Conservation (phyloP, 2,797 vertebrate genomes). For the Denticeps clupeoides region DNA sequence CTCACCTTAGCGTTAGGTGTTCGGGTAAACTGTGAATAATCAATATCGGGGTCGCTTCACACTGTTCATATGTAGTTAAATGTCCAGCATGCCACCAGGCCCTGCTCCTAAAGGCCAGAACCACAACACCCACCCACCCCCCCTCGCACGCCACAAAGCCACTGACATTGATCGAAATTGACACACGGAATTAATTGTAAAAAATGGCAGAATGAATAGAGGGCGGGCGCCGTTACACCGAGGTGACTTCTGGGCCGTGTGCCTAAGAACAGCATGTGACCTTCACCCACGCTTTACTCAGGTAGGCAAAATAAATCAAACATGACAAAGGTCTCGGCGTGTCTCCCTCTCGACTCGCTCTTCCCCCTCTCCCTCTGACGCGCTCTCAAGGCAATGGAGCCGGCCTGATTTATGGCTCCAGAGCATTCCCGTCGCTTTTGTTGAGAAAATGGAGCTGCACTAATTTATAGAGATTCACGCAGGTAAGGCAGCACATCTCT, state of each 20-base stretch:
- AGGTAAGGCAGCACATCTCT: conserved; percentile 6
- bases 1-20: too few relatives aligned
- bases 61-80: too few relatives aligned
- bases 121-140: too few relatives aligned
- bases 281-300: conserved; percentile 10
- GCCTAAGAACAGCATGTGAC: conserved; percentile 1
- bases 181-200: neutral
- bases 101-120: too few relatives aligned
- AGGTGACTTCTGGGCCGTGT: neutral
- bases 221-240: neutral
- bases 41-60: too few relatives aligned
- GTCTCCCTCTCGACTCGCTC: neutral
- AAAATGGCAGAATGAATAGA: neutral
- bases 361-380: neutral
- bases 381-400: conserved; percentile 25
- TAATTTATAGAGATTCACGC: conserved; percentile 22
- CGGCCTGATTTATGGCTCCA: conserved; percentile 29
- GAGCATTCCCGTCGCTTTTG: conserved; percentile 22
- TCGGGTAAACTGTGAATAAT: too few relatives aligned
- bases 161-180: neutral
- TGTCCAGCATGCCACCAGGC: too few relatives aligned
- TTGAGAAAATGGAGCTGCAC: conserved; percentile 13
- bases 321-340: neutral
- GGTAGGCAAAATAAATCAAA: conserved; percentile 11
- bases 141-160: too few relatives aligned